Evolutionary conservation across 2,113 vertebrate species (phyloP).

Genomic region (Saguinus midas): DNA sequence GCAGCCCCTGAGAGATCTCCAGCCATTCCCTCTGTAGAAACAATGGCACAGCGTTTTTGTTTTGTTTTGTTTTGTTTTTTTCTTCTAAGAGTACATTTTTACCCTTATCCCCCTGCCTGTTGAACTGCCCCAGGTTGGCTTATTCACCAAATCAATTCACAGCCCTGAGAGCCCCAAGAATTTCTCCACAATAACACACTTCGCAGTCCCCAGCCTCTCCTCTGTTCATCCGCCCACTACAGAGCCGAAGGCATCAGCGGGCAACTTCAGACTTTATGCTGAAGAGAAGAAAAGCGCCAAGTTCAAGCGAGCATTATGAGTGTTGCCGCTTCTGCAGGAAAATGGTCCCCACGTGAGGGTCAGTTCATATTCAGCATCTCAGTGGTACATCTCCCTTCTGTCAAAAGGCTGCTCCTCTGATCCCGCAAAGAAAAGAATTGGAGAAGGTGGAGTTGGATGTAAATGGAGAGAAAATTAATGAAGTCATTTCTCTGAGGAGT

Average conservation of each 20-base stretch:
- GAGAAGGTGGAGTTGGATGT: slow-evolving; percentile 45
- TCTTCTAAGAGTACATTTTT: no score
- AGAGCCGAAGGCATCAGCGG: background rate
- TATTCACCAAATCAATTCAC: slow-evolving; percentile 53
- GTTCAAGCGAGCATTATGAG: slow-evolving; percentile 62
- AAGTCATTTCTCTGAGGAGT: slow-evolving; percentile 41
- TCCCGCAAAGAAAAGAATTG: slow-evolving; percentile 36
- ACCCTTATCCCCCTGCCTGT: background rate
- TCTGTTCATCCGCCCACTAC: slow-evolving; percentile 50
- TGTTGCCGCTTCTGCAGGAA: slow-evolving; percentile 57
- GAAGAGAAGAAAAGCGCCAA: slow-evolving; percentile 62
- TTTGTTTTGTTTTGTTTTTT: no score
- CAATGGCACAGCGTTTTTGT: slow-evolving; percentile 43
- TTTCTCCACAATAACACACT: slow-evolving; percentile 60
- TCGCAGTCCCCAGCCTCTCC: background rate
- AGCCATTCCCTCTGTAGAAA: slow-evolving; percentile 25
- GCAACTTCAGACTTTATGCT: slow-evolving; percentile 20
- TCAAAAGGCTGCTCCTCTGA: slow-evolving; percentile 56
- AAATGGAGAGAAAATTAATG: slow-evolving; percentile 61
- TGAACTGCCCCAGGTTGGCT: slow-evolving; percentile 47
- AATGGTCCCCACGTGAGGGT: slow-evolving; percentile 57
- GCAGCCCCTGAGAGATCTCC: background rate
- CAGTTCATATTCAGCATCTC: slow-evolving; percentile 53
- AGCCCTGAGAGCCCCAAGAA: background rate
- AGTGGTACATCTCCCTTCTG: slow-evolving; percentile 36